Conservation (phyloP, 2,888 invertebrate genomes). For the Mesorhabditis belari region DNA sequence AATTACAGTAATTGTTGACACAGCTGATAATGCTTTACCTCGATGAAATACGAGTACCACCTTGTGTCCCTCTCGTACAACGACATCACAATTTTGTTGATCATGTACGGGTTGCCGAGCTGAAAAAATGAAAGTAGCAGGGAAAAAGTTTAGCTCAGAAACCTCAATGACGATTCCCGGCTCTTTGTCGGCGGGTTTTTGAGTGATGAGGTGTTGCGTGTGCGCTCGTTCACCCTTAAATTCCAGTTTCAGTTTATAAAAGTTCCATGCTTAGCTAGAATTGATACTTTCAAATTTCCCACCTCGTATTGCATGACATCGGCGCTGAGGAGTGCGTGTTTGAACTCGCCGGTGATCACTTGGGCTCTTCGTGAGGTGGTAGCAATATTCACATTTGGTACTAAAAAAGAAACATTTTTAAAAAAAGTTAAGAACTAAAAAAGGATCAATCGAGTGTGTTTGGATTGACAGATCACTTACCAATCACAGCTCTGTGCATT, state of each 20-base stretch:
- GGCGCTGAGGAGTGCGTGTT: conserved; percentile 78
- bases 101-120: conserved; percentile 65
- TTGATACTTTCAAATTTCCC: neutral
- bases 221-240: neutral
- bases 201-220: neutral
- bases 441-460: neutral
- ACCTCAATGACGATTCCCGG: conserved; percentile 65
- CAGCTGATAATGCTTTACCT: no score
- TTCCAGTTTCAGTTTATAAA: no score
- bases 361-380: conserved; percentile 72
- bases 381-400: conserved; percentile 86
- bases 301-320: conserved; percentile 74
- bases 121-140: conserved; percentile 67
- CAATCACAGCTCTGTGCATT: conserved; percentile 66
- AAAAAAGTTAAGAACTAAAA: no score
- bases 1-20: no score
- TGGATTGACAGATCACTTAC: conserved; percentile 18
- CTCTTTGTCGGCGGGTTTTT: conserved; percentile 1
- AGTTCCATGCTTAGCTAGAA: no score
- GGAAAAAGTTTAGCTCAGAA: conserved; percentile 69
- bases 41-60: conserved; percentile 74
- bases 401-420: no score
- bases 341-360: conserved; percentile 83
- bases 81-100: conserved; percentile 84
- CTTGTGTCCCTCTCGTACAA: conserved; percentile 89